Conservation (phyloP, 2,888 invertebrate genomes). For the Philereme transversata region DNA sequence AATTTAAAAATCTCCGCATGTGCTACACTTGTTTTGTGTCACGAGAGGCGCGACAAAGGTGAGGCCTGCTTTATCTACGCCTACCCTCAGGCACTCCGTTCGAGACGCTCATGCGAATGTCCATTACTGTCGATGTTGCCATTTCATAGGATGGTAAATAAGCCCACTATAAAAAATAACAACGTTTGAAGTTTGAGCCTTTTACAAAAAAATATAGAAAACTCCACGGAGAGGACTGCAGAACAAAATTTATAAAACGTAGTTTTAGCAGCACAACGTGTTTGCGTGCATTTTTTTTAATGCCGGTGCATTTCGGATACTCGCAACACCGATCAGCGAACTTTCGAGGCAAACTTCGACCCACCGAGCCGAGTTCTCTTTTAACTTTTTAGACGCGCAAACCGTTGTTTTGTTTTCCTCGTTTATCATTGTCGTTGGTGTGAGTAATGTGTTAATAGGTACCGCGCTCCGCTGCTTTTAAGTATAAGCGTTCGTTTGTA, state of each 20-base stretch:
- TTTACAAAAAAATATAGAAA: background rate
- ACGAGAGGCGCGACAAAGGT: constrained; percentile 58
- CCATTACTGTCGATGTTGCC: constrained; percentile 49
- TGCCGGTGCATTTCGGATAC: constrained; percentile 22
- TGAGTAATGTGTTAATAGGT: constrained; percentile 62
- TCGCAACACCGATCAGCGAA: constrained; percentile 43
- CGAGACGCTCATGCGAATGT: constrained; percentile 58
- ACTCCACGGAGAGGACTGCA: background rate
- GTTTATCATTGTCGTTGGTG: constrained; percentile 58
- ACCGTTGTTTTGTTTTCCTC: constrained; percentile 54
- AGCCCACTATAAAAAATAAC: constrained; percentile 6
- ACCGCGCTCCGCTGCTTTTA: constrained; percentile 54
- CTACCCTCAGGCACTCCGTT: constrained; percentile 49
- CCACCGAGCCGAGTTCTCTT: constrained; percentile 52
- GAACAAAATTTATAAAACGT: constrained; percentile 1
- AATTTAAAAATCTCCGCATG: constrained; percentile 46
- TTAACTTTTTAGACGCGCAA: constrained; percentile 46
- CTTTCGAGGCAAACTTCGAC: constrained; percentile 54
- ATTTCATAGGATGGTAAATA: constrained; percentile 33
- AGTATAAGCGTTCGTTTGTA: constrained; percentile 55
- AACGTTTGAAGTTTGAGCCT: constrained; percentile 1
- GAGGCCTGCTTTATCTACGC: constrained; percentile 66
- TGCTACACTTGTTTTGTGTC: constrained; percentile 47
- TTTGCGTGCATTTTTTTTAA: no score
- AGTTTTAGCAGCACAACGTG: constrained; percentile 14